Percentiles rank a stretch among this genome's conserved stretches.
Conservation (phyloP, 2,888 invertebrate genomes). For the Netelia virgata region DNA sequence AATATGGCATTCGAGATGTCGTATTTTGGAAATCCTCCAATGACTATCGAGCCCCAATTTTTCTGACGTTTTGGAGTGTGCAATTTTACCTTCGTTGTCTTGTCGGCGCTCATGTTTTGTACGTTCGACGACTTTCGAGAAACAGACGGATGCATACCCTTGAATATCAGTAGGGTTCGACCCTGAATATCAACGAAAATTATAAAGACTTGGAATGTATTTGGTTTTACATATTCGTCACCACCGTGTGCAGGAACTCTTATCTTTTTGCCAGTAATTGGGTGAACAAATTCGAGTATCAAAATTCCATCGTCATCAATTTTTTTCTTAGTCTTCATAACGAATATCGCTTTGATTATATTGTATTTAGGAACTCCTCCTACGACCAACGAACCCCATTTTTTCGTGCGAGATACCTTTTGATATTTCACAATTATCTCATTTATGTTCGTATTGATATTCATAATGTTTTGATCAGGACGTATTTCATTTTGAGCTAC, state of each 20-base stretch:
- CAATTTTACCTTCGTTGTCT: too few relatives aligned
- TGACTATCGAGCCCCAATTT: constrained; percentile 25
- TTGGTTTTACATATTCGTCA: constrained; percentile 10
- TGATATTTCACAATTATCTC: neutral
- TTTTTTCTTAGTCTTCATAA: neutral
- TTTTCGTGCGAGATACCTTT: neutral
- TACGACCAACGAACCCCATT: constrained; percentile 21
- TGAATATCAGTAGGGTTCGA: constrained; percentile 36
- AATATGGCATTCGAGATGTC: neutral
- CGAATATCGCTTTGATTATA: neutral
- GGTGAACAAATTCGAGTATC: constrained; percentile 32
- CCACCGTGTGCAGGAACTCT: neutral
- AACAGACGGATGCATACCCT: neutral
- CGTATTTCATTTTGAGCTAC: neutral
- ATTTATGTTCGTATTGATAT: neutral
- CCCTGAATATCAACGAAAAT: constrained; percentile 47
- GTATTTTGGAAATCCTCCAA: constrained; percentile 16
- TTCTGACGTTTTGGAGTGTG: too few relatives aligned
- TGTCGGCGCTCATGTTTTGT: too few relatives aligned
- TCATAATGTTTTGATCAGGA: neutral
- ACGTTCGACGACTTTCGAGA: too few relatives aligned
- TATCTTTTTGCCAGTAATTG: neutral
- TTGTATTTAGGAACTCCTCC: constrained; percentile 28
- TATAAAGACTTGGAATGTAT: constrained; percentile 19
- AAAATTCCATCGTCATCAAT: neutral